phyloP scores from a whole-genome alignment of 2,797 vertebrate genomes.

The Prionace glauca region DNA sequence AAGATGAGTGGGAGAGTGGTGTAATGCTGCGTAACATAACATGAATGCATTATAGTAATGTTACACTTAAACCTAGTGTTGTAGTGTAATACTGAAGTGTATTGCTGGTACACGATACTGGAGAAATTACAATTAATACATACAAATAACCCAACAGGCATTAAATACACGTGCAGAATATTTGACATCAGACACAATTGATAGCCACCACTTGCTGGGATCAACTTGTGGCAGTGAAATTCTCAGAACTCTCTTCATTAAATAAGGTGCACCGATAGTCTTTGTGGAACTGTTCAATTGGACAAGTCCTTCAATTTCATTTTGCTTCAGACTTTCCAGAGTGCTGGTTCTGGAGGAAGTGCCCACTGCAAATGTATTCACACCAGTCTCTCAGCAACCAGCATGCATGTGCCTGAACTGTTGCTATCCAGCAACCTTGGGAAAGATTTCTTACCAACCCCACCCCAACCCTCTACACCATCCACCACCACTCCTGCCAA shows the following conservation, averaged over 20 bases:
- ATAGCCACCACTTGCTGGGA: background rate
- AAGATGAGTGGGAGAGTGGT: background rate
- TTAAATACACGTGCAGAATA: background rate
- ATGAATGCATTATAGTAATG: constrained; percentile 22
- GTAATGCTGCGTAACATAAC: background rate
- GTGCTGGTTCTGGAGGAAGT: background rate
- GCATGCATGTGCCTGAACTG: background rate
- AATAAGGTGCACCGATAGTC: constrained; percentile 29
- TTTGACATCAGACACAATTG: background rate
- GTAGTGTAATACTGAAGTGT: background rate
- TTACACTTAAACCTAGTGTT: background rate
- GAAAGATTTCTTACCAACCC: background rate
- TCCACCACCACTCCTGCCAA: background rate
- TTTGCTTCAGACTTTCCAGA: background rate
- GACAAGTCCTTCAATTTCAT: background rate
- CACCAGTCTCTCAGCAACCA: background rate
- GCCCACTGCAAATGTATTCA: too few relatives aligned
- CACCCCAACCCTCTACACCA: background rate
- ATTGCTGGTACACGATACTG: background rate
- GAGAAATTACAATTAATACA: constrained; percentile 13
- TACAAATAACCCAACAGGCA: constrained; percentile 24
- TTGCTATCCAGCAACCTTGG: background rate
- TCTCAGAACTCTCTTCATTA: background rate
- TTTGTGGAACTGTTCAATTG: background rate
- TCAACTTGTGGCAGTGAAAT: background rate